A percentile compares a stretch with the other conserved stretches of the same genome.
These are phyloP conservation scores for Andrena marginata DNA, from an alignment of 2,888 invertebrate genomes.

Conservation along the genomic window DNA sequence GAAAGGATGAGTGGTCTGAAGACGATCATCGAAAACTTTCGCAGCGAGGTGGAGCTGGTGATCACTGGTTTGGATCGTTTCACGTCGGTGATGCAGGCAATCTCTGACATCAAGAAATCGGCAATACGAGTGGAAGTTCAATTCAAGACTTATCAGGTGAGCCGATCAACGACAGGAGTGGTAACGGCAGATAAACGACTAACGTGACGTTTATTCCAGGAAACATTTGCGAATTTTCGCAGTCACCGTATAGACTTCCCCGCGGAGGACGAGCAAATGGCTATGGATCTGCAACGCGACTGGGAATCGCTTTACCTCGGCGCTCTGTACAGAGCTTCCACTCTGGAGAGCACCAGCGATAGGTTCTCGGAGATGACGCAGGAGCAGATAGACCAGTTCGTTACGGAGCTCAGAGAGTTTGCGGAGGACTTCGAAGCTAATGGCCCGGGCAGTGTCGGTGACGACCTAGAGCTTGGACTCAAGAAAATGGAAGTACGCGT, in stretches of 20 bases:
- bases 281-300: conserved; percentile 88
- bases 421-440: conserved; percentile 90
- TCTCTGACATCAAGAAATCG: conserved; percentile 90
- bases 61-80: conserved; percentile 93
- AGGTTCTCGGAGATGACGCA: conserved; percentile 94
- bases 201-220: conserved; percentile 85
- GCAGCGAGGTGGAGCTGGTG: conserved; percentile 90
- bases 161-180: not conserved
- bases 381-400: conserved; percentile 90
- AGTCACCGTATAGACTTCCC: conserved; percentile 90
- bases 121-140: conserved; percentile 92
- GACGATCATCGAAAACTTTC: conserved; percentile 89
- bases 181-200: no score
- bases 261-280: conserved; percentile 87
- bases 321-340: conserved; percentile 89
- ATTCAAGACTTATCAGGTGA: conserved; percentile 87
- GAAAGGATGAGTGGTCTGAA: conserved; percentile 90
- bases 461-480: conserved; percentile 91
- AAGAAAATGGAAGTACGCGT: conserved; percentile 88
- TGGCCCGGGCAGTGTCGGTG: conserved; percentile 93
- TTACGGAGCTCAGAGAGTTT: conserved; percentile 87
- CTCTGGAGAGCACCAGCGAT: conserved; percentile 92
- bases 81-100: conserved; percentile 94
- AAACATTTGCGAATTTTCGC: conserved; percentile 91
- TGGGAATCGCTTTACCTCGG: conserved; percentile 91